phyloP scores from a whole-genome alignment of 2,113 vertebrate genomes.

The Mormyrus iriodes region DNA sequence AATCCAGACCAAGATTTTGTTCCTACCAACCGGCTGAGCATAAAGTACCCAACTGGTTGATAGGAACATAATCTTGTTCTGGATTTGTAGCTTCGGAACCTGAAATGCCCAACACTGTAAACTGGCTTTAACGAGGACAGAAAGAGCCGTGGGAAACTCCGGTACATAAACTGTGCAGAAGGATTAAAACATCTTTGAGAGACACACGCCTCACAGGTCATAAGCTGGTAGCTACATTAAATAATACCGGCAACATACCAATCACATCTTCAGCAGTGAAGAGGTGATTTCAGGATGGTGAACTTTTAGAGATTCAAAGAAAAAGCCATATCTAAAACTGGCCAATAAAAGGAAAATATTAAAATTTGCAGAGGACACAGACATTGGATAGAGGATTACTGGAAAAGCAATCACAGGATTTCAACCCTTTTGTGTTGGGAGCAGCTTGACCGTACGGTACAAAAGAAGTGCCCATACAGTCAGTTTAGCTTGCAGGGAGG shows the following conservation, averaged over 20 bases:
- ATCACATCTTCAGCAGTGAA: neutral
- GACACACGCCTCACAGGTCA: neutral
- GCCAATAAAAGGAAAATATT: too few relatives aligned
- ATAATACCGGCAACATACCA: neutral
- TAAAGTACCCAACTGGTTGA: too few relatives aligned
- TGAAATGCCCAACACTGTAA: too few relatives aligned
- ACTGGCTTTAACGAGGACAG: neutral
- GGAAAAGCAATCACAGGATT: neutral
- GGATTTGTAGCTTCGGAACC: too few relatives aligned
- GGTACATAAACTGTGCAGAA: neutral
- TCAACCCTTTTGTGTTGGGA: neutral
- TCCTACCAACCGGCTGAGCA: too few relatives aligned
- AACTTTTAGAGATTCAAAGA: too few relatives aligned
- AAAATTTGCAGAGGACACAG: too few relatives aligned
- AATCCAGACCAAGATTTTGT: too few relatives aligned
- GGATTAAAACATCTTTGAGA: neutral
- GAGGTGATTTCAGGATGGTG: too few relatives aligned
- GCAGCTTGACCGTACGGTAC: neutral
- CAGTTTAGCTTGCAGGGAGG: neutral
- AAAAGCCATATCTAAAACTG: too few relatives aligned
- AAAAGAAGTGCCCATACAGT: neutral
- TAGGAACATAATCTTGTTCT: too few relatives aligned
- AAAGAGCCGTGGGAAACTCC: neutral
- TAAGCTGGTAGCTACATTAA: neutral
- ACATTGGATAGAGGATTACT: too few relatives aligned